Conservation (phyloP, 2,888 invertebrate species). For the Athripsodes cinereus region DNA sequence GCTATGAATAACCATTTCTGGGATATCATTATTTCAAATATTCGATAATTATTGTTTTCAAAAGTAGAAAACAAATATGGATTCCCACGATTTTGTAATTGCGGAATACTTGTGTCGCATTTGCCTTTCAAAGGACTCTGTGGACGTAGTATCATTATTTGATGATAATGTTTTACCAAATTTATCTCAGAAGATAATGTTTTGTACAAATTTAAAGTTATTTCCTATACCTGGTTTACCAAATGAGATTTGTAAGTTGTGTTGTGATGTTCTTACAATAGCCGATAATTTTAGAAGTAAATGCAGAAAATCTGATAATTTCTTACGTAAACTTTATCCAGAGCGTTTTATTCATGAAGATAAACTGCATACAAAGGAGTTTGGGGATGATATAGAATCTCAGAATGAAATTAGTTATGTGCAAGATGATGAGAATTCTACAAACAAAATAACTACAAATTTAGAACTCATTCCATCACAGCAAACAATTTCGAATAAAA, state of each 20-base stretch:
- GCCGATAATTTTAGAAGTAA: conserved; percentile 29
- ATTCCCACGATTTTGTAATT: no score
- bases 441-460: not conserved
- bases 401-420: not conserved
- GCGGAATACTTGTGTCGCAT: conserved; percentile 14
- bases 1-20: no score
- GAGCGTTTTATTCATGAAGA: not conserved
- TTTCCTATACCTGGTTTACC: conserved; percentile 34
- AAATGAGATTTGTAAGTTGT: conserved; percentile 29
- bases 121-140: conserved; percentile 14
- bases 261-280: conserved; percentile 2
- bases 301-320: conserved; percentile 37
- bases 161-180: not conserved
- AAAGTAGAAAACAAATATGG: no score
- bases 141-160: conserved; percentile 7
- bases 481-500: not conserved
- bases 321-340: conserved; percentile 28
- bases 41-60: no score
- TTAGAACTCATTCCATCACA: not conserved
- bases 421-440: not conserved
- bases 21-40: no score
- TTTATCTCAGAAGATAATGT: conserved; percentile 33
- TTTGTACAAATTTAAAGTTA: conserved; percentile 39
- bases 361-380: not conserved
- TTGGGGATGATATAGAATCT: not conserved